phyloP scores from a whole-genome alignment of 2,888 invertebrate genomes.

The Heliconius ismenius region DNA sequence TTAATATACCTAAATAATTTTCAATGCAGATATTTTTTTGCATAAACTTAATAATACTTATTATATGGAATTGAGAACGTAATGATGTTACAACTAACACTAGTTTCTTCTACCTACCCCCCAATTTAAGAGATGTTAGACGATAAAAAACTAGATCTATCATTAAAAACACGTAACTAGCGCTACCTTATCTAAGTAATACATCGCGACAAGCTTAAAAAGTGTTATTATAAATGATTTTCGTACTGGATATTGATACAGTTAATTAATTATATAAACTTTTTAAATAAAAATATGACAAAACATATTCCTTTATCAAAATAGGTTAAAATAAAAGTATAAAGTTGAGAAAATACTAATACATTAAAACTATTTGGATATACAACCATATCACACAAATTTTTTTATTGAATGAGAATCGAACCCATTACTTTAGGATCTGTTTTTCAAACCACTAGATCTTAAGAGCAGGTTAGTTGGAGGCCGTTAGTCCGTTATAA shows the following conservation, averaged over 20 bases:
- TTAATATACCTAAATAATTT: neutral
- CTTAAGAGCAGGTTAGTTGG: neutral
- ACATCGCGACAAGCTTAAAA: conserved; percentile 12
- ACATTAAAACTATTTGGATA: no score
- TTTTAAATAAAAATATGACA: neutral
- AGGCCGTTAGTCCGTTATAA: conserved; percentile 16
- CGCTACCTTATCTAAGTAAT: neutral
- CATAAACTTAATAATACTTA: no score
- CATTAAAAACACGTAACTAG: conserved; percentile 1
- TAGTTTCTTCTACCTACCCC: neutral
- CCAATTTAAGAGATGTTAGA: neutral
- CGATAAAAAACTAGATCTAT: conserved; percentile 5
- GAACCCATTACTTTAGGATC: neutral
- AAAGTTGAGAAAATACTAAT: neutral
- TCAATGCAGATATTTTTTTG: neutral
- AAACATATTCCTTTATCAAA: neutral
- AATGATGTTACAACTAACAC: neutral
- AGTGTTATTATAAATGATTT: conserved; percentile 22
- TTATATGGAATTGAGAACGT: neutral
- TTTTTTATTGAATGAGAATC: neutral
- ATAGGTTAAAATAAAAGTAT: neutral
- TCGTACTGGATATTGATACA: neutral
- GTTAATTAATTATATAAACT: neutral
- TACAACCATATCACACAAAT: no score
- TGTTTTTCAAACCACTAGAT: neutral